These are phyloP conservation scores for Numenius phaeopus DNA, from an alignment of 2,797 vertebrate species.

Conservation along the genomic window DNA sequence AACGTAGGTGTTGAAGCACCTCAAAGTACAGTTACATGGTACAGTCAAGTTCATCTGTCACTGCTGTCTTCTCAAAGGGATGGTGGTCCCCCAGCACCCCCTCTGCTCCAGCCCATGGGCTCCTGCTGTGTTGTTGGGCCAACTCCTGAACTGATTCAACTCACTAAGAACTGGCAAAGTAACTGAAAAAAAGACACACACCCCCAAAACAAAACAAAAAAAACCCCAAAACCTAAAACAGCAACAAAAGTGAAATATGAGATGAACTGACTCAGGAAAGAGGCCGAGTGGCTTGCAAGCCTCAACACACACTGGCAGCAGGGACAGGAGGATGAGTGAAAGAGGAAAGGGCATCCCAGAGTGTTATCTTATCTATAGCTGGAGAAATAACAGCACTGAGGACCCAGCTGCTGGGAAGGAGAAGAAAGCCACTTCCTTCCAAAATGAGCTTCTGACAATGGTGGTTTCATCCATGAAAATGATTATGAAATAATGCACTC, in stretches of 20 bases:
- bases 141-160: neutral
- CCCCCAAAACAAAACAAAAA: neutral
- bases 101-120: neutral
- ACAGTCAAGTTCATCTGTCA: neutral
- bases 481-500: neutral
- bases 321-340: neutral
- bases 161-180: neutral
- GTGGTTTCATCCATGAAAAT: neutral
- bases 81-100: neutral
- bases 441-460: neutral
- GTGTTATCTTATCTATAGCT: constrained; percentile 8
- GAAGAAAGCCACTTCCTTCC: neutral
- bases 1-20: neutral
- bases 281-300: neutral
- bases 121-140: neutral
- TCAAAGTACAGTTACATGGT: neutral
- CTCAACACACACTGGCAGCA: neutral
- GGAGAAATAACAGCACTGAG: neutral
- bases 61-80: neutral
- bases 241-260: neutral
- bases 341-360: neutral
- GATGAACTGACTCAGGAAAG: neutral
- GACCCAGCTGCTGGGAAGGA: neutral
- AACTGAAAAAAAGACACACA: neutral
- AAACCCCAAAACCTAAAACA: neutral